Base-by-base conservation (phyloP, 2,113 vertebrate species). In the Campylomormyrus tamandua region DNA sequence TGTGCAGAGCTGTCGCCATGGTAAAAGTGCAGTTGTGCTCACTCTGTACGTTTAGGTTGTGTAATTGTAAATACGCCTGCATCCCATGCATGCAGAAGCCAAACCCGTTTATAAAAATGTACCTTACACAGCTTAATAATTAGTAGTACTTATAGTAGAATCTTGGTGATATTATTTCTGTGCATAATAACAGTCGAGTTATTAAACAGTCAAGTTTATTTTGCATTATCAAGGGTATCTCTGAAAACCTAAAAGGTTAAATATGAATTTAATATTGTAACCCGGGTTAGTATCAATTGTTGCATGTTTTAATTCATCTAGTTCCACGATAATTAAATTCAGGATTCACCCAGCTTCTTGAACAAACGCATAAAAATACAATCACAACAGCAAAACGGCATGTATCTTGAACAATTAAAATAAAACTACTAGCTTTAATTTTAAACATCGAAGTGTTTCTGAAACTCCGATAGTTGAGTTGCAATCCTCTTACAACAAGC, bases 401-500 rank as follows among this genome's bases (percentile, higher is more conserved):
- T 17, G 17, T 39, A 83, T 39, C 19, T 42, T 80, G 39, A 80
- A 80, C 13, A 80, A 80, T 1, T 39, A 1, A 80, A 80, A 17
- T 39, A 39, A 5, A 80, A 85, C 39, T n/a, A 45, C 42, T 50
- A 49, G 6, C 48, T 89, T 48, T 39, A 31, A 24, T 46, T 39
- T 5, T 52, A 90, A 91, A 93, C 70, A 70, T 35, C 80, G 1
- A 83, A 45, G 45, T 92, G 89, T 56, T 74, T 91, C 90, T 90
- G 83, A 89, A 89, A 90, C 87, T 85, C 90, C 77, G 90, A 92
- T 91, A 42, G 92, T 92, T 93, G 91, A 90, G 89, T 90, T 93
- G 88, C 95, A 96, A 96, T 96, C 96, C 96, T 96, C 95, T 96
- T 96, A 96, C 89, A 93, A 91, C 91, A 90, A 90, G 91, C 93